Evolutionary conservation across 2,888 invertebrate species (phyloP).

Genomic region (Sisyra terminalis): DNA sequence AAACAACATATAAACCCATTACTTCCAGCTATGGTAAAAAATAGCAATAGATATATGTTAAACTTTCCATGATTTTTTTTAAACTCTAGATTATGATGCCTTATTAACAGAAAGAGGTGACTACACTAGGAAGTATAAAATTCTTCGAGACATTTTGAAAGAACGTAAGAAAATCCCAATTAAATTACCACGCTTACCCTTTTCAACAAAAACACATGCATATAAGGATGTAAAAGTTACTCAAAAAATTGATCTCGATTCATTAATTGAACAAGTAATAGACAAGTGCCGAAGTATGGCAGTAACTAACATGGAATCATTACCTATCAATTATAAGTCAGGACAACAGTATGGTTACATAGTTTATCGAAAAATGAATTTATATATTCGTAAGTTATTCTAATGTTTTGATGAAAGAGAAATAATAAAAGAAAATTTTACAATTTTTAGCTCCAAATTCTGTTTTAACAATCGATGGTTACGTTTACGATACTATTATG

Average conservation of each 20-base stretch:
- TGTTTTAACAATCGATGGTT: slow-evolving; percentile 23
- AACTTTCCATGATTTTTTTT: no score
- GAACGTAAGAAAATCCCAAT: slow-evolving; percentile 18
- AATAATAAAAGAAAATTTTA: neutral
- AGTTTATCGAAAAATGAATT: slow-evolving; percentile 27
- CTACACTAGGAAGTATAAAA: slow-evolving; percentile 66
- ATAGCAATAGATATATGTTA: no score
- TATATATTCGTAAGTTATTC: slow-evolving; percentile 14
- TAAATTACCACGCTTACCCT: slow-evolving; percentile 21
- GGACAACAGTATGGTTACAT: slow-evolving; percentile 40
- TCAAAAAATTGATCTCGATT: slow-evolving; percentile 3
- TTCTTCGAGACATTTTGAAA: slow-evolving; percentile 37
- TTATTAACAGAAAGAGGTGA: slow-evolving; percentile 82
- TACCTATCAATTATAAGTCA: slow-evolving; percentile 24
- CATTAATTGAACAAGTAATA: neutral
- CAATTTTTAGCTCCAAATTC: slow-evolving; percentile 15
- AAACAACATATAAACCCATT: slow-evolving; percentile 21
- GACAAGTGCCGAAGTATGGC: slow-evolving; percentile 9
- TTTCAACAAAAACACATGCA: slow-evolving; percentile 18
- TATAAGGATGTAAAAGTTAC: slow-evolving; percentile 19
- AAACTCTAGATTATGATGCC: slow-evolving; percentile 61
- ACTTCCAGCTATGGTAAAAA: slow-evolving; percentile 26
- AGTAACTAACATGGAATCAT: slow-evolving; percentile 20
- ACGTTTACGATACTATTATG: slow-evolving; percentile 32
- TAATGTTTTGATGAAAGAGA: neutral